Base-by-base conservation (phyloP, 2,113 vertebrate species). In the Pedionomus torquatus region DNA sequence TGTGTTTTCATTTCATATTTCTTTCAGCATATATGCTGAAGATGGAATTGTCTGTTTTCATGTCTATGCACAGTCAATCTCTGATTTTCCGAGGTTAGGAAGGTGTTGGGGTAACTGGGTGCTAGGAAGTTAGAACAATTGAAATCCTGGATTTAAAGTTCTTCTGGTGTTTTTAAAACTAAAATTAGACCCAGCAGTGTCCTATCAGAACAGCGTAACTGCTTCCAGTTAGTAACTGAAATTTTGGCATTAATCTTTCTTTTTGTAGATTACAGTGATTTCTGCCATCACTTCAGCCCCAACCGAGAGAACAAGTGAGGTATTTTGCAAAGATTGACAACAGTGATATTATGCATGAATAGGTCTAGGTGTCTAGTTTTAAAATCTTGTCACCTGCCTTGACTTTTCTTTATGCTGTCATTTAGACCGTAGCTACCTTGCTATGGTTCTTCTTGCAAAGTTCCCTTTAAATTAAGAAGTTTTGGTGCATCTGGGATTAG, bases 371-470 rank as follows among this genome's bases (percentile, higher is more conserved):
- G 48, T 25, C 83, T 90, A 31, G 68, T 81, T 88, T 92, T 84
- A 87, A 90, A 93, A 77, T 76, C 60, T 71, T 92, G 80, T 68
- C 68, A 93, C 69, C 88, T 84, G 72, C 80, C 57, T 94, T 69
- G 79, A 84, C 80, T 97, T 88, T 74, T 93, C 82, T 93, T 66
- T 82, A 37, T 92, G 72, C n/a, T 87, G 74, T 87, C 51, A 61
- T 81, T 93, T 44, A 87, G 71, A 74, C 60, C 55, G 46, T 48
- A 86, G 46, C 83, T 92, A 75, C 51, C 57, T n/a, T n/a, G n/a
- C n/a, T n/a, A n/a, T n/a, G n/a, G 10, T 0, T 1, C 64, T 70
- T 44, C 31, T 81, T 71, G 61, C 17, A 57, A 52, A 91, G 58
- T 16, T 82, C 28, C 11, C 46, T 89, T 94, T 81, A 81, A 63